Base-by-base conservation (phyloP, 2,888 invertebrate species). In the Hydriomena furcata region DNA sequence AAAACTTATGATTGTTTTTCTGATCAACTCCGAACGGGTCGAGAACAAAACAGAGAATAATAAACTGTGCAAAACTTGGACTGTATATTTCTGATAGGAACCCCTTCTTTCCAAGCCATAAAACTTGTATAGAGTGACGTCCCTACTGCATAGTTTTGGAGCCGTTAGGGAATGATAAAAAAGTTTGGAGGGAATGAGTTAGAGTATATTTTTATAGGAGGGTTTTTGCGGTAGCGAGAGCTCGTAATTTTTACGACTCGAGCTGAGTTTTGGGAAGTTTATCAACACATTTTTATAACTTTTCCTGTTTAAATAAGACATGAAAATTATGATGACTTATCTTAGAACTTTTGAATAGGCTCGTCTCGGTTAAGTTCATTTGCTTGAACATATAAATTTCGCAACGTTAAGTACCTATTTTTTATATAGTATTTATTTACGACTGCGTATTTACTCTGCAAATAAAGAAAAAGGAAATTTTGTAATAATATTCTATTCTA, bases 31-130 rank as follows among this genome's bases (percentile, higher is more conserved):
- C 30, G 53, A 52, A n/a, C 54, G 55, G 61, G 55, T 55, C 43
- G 52, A 53, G 54, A 52, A 55, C 59, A 61, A 57, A 61, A 61
- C 55, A 59, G 37, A 27, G 53, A 59, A 61, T 61, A 61, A 61
- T 61, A 66, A 74, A 82, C 63, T 69, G 82, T 80, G 76, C 75
- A 76, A 74, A 85, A 84, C 67, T 85, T 83, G 50, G 70, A 66
- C 79, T 76, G 73, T 76, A 71, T 79, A 77, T 81, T 73, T 76
- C 73, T 79, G 83, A 84, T 84, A 83, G 79, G 70, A 71, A 80
- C 76, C 84, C 85, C 78, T 84, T 86, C 82, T 79, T 87, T 86
- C 83, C 83, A 73, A 73, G 58, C 81, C 86, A 87, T 87, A 84
- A 85, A 88, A 86, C 84, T 86, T 85, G 80, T 84, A 59, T 59